These are phyloP conservation scores for Plumapathes pennacea DNA, from an alignment of 92 coral and sea anemone species.

Conservation along the genomic window DNA sequence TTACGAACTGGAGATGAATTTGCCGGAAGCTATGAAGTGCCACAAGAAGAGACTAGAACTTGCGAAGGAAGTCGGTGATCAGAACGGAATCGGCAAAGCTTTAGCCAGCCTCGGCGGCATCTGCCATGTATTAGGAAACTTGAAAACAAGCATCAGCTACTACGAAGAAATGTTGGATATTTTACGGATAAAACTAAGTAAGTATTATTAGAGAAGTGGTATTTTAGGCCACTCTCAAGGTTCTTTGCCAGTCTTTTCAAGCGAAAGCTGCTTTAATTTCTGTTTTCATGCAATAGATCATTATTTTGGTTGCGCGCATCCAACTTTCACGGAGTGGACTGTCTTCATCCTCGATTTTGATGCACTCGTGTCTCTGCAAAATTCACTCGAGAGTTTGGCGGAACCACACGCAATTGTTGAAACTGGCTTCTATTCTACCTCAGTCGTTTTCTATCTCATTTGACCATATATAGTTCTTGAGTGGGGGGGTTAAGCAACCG, in stretches of 20 bases:
- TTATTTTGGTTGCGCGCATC: neutral
- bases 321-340: too few relatives aligned
- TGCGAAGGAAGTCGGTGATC: slow-evolving; percentile 68
- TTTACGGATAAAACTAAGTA: slow-evolving; percentile 87
- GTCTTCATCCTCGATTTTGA: too few relatives aligned
- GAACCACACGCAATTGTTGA: too few relatives aligned
- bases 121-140: slow-evolving; percentile 68
- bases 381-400: too few relatives aligned
- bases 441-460: too few relatives aligned
- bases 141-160: slow-evolving; percentile 60
- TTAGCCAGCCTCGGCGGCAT: slow-evolving; percentile 73
- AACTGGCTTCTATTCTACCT: too few relatives aligned
- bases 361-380: too few relatives aligned
- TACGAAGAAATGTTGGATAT: slow-evolving; percentile 83
- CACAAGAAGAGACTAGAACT: slow-evolving; percentile 64
- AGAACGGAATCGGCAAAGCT: slow-evolving; percentile 80
- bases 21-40: slow-evolving; percentile 68
- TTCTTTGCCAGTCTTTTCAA: too few relatives aligned
- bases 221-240: neutral
- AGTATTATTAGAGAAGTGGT: slow-evolving; percentile 13
- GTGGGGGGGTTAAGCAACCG: too few relatives aligned
- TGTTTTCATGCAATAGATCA: too few relatives aligned
- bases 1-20: slow-evolving; percentile 58
- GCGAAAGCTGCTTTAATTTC: too few relatives aligned
- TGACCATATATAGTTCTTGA: too few relatives aligned